Evolutionary conservation across 1,140 invertebrate genomes (phyloP).

Genomic region (Mycetomoellerius zeteki): DNA sequence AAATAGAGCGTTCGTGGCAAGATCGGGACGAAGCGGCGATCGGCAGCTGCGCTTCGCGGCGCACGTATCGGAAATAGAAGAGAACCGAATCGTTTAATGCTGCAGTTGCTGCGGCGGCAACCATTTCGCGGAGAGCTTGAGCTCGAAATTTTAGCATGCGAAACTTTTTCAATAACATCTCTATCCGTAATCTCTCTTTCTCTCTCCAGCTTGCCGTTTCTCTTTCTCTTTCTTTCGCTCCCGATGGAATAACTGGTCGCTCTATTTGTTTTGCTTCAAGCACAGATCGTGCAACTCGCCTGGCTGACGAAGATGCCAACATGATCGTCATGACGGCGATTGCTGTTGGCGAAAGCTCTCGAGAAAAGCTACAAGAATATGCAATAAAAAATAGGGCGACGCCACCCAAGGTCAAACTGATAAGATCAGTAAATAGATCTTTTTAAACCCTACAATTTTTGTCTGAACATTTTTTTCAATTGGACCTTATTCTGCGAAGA

Average conservation of each 20-base stretch:
- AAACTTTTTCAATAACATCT: constrained; percentile 62
- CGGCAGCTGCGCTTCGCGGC: background rate
- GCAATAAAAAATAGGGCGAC: too few species aligned
- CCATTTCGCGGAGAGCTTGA: constrained; percentile 10
- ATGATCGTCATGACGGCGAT: constrained; percentile 8
- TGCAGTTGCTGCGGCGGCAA: constrained; percentile 6
- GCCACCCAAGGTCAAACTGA: too few species aligned
- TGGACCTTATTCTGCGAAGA: too few species aligned
- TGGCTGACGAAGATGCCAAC: constrained; percentile 41
- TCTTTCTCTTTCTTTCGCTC: background rate
- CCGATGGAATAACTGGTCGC: background rate
- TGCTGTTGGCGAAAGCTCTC: background rate
- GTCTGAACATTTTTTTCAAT: too few species aligned
- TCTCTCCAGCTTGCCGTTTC: background rate
- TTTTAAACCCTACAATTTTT: too few species aligned
- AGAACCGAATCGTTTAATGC: constrained; percentile 48
- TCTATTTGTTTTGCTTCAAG: background rate
- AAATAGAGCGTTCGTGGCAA: constrained; percentile 61
- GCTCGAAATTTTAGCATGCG: constrained; percentile 42
- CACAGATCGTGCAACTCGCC: background rate
- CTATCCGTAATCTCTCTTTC: constrained; percentile 11
- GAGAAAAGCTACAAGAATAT: too few species aligned
- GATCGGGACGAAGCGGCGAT: constrained; percentile 21
- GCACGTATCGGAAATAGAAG: constrained; percentile 63
- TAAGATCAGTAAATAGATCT: too few species aligned